Conservation (phyloP, 2,113 vertebrate genomes). For the cattle (Bos taurus) region ARS-UCD2.0 NC_037337.1:100042501-100043000, state of each 20-base stretch:
- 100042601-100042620: background rate
- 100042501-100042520: background rate
- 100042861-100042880: background rate
- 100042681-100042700: background rate
- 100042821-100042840: background rate
- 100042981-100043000: background rate
- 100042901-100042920: background rate
- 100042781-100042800: no score
- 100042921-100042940: background rate
- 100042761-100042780: background rate
- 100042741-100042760: background rate
- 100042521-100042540: background rate
- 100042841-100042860: background rate
- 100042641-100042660: background rate
- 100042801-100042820: background rate
- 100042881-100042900: background rate
- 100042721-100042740: background rate
- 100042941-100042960: background rate
- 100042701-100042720: background rate
- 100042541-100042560: rapidly evolving
- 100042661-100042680: background rate
- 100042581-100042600: background rate
- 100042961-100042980: background rate
- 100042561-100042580: background rate
- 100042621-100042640: background rate